A percentile compares a stretch with the other conserved stretches of the same genome.
phyloP scores from a whole-genome alignment of 2,888 invertebrate species.

The Strigamia maritima region DNA sequence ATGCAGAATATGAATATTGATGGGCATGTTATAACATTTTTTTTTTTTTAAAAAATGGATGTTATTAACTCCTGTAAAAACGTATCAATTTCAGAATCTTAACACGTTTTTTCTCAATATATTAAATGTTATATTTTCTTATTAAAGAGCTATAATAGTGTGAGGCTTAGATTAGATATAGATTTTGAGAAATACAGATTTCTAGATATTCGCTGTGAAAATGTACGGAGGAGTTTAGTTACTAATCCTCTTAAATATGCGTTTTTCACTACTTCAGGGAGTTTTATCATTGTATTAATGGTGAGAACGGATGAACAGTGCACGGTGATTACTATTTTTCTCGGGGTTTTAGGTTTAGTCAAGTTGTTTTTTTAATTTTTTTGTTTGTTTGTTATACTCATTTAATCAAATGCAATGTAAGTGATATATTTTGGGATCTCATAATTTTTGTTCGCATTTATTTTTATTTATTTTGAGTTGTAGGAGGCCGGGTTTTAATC shows the following conservation, averaged over 20 bases:
- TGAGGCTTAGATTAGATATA: constrained; percentile 37
- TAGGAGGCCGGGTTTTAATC: neutral
- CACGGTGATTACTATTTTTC: constrained; percentile 9
- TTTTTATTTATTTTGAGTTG: neutral
- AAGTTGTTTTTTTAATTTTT: neutral
- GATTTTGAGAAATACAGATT: constrained; percentile 34
- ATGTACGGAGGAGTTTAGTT: constrained; percentile 26
- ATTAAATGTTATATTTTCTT: constrained; percentile 40
- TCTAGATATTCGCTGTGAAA: constrained; percentile 29
- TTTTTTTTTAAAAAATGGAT: constrained; percentile 33
- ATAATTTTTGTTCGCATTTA: neutral
- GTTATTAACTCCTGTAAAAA: constrained; percentile 37
- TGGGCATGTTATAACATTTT: constrained; percentile 32
- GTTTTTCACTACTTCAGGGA: constrained; percentile 39
- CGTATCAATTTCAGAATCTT: constrained; percentile 36
- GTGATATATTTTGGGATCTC: neutral
- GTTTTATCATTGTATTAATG: constrained; percentile 33
- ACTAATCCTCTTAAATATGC: constrained; percentile 29
- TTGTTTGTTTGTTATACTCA: neutral
- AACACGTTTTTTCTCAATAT: constrained; percentile 39
- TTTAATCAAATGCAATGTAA: neutral
- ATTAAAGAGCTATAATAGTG: constrained; percentile 39
- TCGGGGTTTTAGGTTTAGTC: neutral
- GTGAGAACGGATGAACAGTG: neutral
- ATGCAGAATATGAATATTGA: neutral